phyloP scores from a whole-genome alignment of 2,797 vertebrate genomes.

The Emydoidea blandingii region DNA sequence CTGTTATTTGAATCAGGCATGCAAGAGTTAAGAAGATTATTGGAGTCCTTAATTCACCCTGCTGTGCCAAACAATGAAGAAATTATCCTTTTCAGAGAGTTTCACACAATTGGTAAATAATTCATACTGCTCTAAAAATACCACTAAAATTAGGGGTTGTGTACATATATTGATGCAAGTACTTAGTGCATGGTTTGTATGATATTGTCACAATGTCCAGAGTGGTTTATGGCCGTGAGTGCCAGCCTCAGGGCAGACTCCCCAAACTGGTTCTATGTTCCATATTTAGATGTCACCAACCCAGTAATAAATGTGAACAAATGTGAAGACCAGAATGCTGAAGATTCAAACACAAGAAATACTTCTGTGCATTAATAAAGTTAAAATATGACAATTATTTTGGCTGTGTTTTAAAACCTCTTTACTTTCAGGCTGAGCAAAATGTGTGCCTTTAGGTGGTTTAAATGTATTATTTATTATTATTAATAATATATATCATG shows the following conservation, averaged over 20 bases:
- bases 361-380: not conserved
- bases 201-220: not conserved
- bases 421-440: not conserved
- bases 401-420: not conserved
- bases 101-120: conserved; percentile 6
- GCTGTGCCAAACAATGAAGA: not conserved
- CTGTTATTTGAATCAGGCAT: not conserved
- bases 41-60: not conserved
- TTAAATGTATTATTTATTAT: not conserved
- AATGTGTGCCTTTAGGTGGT: not conserved
- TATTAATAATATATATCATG: not conserved
- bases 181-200: not conserved
- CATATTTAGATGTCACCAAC: too few relatives aligned
- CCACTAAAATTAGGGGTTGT: not conserved
- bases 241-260: too few relatives aligned
- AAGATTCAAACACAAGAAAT: not conserved
- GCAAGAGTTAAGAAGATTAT: not conserved
- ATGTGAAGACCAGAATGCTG: not conserved
- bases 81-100: not conserved
- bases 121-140: not conserved
- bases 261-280: too few relatives aligned
- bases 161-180: not conserved
- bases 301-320: too few relatives aligned
- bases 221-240: too few relatives aligned
- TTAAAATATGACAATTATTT: not conserved